Conservation (phyloP, 2,113 vertebrate genomes). For the Columba janthina region DNA sequence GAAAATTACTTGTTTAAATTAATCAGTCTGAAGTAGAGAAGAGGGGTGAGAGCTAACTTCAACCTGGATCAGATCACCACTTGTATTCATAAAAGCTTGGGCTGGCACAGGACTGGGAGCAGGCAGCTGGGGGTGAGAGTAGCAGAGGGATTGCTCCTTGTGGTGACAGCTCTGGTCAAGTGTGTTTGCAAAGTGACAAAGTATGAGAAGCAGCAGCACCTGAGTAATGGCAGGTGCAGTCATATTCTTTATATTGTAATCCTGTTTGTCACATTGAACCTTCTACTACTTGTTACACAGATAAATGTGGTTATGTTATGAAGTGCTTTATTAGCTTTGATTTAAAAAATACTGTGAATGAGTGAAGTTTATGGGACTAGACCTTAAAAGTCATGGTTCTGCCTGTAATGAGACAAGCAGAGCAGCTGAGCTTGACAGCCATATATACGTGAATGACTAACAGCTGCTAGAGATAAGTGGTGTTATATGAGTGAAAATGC, state of each 20-base stretch:
- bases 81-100: neutral
- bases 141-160: neutral
- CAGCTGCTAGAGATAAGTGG: neutral
- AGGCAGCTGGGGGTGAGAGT: neutral
- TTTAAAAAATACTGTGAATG: neutral
- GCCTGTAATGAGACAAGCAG: neutral
- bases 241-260: neutral
- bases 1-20: neutral
- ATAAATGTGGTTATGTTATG: neutral
- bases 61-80: neutral
- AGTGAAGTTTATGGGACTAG: neutral
- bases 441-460: neutral
- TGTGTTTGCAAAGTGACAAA: neutral
- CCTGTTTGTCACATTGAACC: neutral
- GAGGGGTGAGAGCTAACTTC: neutral
- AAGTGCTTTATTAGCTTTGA: neutral
- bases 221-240: neutral
- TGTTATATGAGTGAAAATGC: slow-evolving; percentile 1
- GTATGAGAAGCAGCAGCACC: neutral
- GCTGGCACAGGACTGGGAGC: neutral
- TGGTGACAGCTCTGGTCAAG: neutral
- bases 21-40: neutral
- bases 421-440: neutral
- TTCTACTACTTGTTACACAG: neutral
- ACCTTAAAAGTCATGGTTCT: neutral